Evolutionary conservation across 2,888 invertebrate species (phyloP), one percentile per base, ranked within the genome.

Genomic region (Latrodectus hesperus): DNA sequence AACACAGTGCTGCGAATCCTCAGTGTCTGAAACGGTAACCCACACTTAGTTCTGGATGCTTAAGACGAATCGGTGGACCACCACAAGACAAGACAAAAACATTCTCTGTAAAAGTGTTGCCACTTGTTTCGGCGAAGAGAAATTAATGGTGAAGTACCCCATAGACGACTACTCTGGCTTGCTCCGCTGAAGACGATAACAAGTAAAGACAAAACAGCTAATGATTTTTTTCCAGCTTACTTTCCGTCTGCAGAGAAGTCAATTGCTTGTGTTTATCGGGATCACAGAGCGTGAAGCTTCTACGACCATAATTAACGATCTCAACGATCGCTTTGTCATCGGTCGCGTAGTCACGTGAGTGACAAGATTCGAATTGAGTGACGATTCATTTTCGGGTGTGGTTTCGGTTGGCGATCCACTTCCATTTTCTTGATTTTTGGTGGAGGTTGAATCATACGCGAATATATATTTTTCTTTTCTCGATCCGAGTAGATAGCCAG

Each of bases 201-300:
- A 68, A 22, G 12, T 68, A 22, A 68, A 68, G 67, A 68, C 67
- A 68, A 60, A 60, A 60, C 12, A 60, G 60, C 12, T 16, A 60
- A 60, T n/a, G 60, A 60, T 60, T 60, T 38, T 38, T 60, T 60
- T 60, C 60, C 16, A 60, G 60, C n/a, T 60, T 60, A 60, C n/a
- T 60, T 60, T 60, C 60, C 14, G 60, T 60, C n/a, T 60, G 60
- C 12, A 60, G 60, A 16, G 76, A 76, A 80, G 85, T 75, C 85
- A 86, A 86, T 86, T 86, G 85, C 85, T 86, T 80, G 85, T 71
- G 85, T 85, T 85, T 85, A 76, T 80, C 75, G 75, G 65, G 70
- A 51, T 71, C 75, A 71, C 26, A 26, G 80, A 52, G 75, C 80
- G 80, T 80, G 80, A 80, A 86, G 79, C 80, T 60, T 51, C 70